These are phyloP conservation scores for Ganaspis sp. DNA, from an alignment of 1,140 invertebrate genomes.

Conservation along the genomic window DNA sequence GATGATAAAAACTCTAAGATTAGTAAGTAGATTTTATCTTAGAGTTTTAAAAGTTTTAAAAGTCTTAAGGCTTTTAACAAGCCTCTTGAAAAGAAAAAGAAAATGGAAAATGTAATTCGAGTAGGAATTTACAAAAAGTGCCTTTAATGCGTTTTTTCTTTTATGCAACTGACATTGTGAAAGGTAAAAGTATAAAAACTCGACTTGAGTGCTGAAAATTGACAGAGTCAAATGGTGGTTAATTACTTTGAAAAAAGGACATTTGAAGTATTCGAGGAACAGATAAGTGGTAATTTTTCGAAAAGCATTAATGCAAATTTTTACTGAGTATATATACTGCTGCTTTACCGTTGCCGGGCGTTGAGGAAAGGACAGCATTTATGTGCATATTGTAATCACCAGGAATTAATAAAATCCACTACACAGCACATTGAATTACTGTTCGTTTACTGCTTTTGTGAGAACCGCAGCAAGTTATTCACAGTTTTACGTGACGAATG, in stretches of 20 bases:
- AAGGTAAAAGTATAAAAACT: not conserved
- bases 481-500: conserved; percentile 32
- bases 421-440: conserved; percentile 11
- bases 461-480: not conserved
- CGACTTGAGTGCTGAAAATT: not conserved
- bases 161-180: not conserved
- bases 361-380: conserved; percentile 39
- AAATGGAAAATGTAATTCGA: too few species aligned
- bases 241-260: not conserved
- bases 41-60: too few species aligned
- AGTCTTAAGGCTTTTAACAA: too few species aligned
- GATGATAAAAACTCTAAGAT: too few species aligned
- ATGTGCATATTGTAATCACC: conserved; percentile 44
- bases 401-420: conserved; percentile 41
- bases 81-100: too few species aligned
- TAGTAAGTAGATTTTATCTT: too few species aligned
- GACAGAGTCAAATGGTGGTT: not conserved
- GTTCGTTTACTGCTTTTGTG: conserved; percentile 21
- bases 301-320: conserved; percentile 26
- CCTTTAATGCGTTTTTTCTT: not conserved
- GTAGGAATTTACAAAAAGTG: not conserved
- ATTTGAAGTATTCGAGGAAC: not conserved
- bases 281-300: conserved; percentile 1
- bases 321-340: conserved; percentile 17
- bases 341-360: conserved; percentile 39